Evolutionary conservation across 2,113 vertebrate genomes (phyloP).

Genomic region (Rhinolophus sinicus): DNA sequence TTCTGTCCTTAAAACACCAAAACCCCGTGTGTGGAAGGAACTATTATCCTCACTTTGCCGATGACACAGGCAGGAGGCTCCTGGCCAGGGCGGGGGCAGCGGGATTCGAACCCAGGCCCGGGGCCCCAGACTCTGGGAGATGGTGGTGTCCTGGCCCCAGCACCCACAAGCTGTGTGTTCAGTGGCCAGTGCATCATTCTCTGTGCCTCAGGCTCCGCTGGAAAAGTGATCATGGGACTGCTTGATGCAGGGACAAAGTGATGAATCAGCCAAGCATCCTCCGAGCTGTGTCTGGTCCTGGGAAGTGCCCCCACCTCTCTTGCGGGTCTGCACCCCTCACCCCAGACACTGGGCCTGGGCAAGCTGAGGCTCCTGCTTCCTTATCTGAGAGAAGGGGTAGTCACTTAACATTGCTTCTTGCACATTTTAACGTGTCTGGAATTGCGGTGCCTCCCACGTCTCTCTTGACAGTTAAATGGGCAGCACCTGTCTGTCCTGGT

Average conservation of each 20-base stretch:
- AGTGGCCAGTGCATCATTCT: accelerated
- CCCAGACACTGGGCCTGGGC: background rate
- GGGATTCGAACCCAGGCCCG: background rate
- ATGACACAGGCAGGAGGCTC: background rate
- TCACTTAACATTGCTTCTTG: too few relatives aligned
- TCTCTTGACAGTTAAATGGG: accelerated
- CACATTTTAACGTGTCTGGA: accelerated
- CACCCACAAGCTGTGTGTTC: background rate
- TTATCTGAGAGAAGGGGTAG: background rate
- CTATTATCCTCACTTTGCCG: background rate
- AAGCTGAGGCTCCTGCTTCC: background rate
- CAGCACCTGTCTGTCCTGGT: too few relatives aligned
- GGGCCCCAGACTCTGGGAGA: background rate
- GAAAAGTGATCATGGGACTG: background rate
- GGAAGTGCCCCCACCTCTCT: background rate
- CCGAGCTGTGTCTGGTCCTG: accelerated
- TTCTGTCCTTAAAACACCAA: background rate
- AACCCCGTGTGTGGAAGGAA: accelerated
- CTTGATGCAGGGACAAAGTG: accelerated
- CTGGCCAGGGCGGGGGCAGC: background rate
- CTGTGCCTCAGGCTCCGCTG: background rate
- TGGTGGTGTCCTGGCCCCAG: accelerated
- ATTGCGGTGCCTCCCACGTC: accelerated
- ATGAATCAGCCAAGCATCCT: accelerated
- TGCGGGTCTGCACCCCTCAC: accelerated